These are phyloP conservation scores for Rotaria sp. DNA, from an alignment of 2,888 invertebrate genomes.

Conservation along the genomic window DNA sequence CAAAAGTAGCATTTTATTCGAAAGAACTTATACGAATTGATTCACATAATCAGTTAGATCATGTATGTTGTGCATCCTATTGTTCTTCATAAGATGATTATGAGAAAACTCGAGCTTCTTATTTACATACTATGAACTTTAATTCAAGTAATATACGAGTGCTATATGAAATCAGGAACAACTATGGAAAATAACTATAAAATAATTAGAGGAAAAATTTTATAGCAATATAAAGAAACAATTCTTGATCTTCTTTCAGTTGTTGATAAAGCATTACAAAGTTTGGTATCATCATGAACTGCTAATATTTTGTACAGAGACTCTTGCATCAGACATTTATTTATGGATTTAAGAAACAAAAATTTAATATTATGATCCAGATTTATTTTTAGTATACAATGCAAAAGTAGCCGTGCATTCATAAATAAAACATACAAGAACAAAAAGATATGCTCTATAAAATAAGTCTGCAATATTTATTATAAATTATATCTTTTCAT, in stretches of 20 bases:
- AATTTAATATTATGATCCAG: too few species aligned
- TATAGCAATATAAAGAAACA: slow-evolving; percentile 30
- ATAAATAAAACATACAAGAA: too few species aligned
- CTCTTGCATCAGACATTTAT: too few species aligned
- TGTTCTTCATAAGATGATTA: slow-evolving; percentile 70
- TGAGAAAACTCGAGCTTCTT: slow-evolving; percentile 83
- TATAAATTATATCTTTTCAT: too few species aligned
- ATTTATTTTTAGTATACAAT: too few species aligned
- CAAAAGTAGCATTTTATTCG: slow-evolving; percentile 85
- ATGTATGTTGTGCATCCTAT: slow-evolving; percentile 77
- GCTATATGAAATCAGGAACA: slow-evolving; percentile 62
- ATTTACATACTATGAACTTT: slow-evolving; percentile 64
- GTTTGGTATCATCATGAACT: background rate
- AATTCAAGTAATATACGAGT: slow-evolving; percentile 70
- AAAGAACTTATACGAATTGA: slow-evolving; percentile 88
- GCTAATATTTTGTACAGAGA: too few species aligned
- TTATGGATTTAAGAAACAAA: too few species aligned
- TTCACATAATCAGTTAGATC: slow-evolving; percentile 85
- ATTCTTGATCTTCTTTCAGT: background rate
- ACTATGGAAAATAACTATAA: background rate
- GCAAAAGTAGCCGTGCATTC: too few species aligned
- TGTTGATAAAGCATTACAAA: background rate
- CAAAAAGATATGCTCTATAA: too few species aligned
- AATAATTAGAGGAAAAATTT: slow-evolving; percentile 8
- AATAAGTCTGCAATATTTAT: too few species aligned